Base-by-base conservation (phyloP, 2,888 invertebrate species). In the Tachina fera region DNA sequence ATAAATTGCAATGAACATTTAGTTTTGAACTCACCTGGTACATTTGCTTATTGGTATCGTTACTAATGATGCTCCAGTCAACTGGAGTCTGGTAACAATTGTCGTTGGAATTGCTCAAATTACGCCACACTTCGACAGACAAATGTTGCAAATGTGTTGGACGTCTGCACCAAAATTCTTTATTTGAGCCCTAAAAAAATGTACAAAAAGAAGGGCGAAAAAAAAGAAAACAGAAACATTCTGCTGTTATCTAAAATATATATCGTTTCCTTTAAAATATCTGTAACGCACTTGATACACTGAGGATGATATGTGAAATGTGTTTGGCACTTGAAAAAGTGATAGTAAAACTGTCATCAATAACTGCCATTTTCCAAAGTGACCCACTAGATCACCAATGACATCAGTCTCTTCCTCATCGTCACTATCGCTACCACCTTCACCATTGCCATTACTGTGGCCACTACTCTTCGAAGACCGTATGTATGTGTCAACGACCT, bases 321-420 rank as follows among this genome's bases (percentile, higher is more conserved):
- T 96, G 92, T 96, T 96, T 2, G 96, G 96, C 89, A 96, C 94
- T 89, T 96, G 96, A 93, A 96, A 95, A 63, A 96, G 93, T 3
- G 96, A 96, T 86, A 96, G 92, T 61, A 96, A 93, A 90, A 96
- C 95, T 5, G 96, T 96, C 93, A 96, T 95, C 86, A 95, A 91
- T 83, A 96, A 93, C 92, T 96, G 96, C 96, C 96, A 96, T 87
- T 95, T 94, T 67, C 96, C 96, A 91, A 95, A 96, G 89, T 96
- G 95, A 3, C 96, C 96, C 88, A 96, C 95, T 63, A 95, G 93
- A 41, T 94, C 93, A 10, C 96, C 94, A 75, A 96, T 95, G 41
- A 95, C 94, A 91, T 96, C 96, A 58, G 94, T 94, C 79, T 94
- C 94, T 68, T 94, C 94, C 14, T 92, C 89, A 87, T 84, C 86